Base-by-base conservation (phyloP, 2,113 vertebrate genomes). In the Balaenoptera acutorostrata region DNA sequence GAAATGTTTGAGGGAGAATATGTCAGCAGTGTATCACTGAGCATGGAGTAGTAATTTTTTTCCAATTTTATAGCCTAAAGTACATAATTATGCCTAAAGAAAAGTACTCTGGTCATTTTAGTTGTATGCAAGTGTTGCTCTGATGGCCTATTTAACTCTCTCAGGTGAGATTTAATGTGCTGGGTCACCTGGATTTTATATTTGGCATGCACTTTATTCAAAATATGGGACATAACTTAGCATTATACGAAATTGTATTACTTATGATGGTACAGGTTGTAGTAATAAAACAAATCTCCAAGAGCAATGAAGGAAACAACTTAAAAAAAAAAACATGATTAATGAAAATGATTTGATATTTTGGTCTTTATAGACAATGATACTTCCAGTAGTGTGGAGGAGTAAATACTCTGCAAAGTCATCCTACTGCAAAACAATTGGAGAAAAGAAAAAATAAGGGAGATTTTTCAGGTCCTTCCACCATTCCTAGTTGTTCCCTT, bases 271-370 rank as follows among this genome's bases (percentile, higher is more conserved):
- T 71, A 5, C 17, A 77, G 78, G 61, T 68, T 88, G 20, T 81
- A 12, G 1, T 83, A 88, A 46, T 88, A 69, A 72, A 91, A 98
- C 71, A 92, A 11, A 9, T 86, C 80, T 97, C 96, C 69, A 96
- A 59, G 27, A 86, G 49, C 71, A 96, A n/a, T 29, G 3, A 97
- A 94, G 80, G 55, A 90, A 74, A 27, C 36, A 3, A 0, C 75
- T 96, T 96, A 0, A 1, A 21, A 33, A 78, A 78, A 49, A 75
- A 71, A 41, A 27, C 25, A 66, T 80, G 74, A 75, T 59, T 93
- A 96, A 97, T 97, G 87, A 64, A 10, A 4, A 93, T 97, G 88
- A 97, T 93, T 98, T 97, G 89, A 72, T 97, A 92, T 95, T 55
- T 98, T 94, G 72, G 97, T 96, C 72, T 93, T 97, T 91, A 63